phyloP scores from a whole-genome alignment of 2,797 vertebrate species.

The Chloroceryle inda region DNA sequence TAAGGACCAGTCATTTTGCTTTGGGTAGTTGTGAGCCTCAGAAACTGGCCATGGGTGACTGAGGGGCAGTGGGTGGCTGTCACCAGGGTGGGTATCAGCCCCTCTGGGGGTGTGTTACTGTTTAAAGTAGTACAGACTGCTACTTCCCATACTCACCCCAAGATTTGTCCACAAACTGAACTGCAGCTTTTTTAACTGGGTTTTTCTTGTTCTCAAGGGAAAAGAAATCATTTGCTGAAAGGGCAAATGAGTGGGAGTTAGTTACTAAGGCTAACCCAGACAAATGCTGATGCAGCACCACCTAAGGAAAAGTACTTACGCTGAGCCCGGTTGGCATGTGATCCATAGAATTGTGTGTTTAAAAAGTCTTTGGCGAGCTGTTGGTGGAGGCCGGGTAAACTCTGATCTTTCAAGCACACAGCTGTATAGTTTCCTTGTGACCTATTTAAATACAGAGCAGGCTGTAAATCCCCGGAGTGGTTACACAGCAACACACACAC shows the following conservation, averaged over 20 bases:
- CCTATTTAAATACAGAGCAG: slow-evolving; percentile 47
- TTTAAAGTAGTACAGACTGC: neutral
- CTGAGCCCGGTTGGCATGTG: slow-evolving; percentile 82
- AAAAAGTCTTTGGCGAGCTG: slow-evolving; percentile 86
- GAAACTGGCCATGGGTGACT: too few species aligned
- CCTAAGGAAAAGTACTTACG: slow-evolving; percentile 77
- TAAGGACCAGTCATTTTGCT: too few species aligned
- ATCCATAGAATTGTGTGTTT: slow-evolving; percentile 85
- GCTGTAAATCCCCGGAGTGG: neutral
- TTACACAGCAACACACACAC: neutral
- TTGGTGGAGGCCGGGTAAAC: slow-evolving; percentile 74
- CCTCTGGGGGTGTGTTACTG: too few species aligned
- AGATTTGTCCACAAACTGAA: slow-evolving; percentile 86
- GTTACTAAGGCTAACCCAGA: neutral
- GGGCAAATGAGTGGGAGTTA: neutral
- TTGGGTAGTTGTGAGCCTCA: too few species aligned
- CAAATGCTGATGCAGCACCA: neutral
- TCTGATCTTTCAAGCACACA: slow-evolving; percentile 75
- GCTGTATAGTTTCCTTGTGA: slow-evolving; percentile 82
- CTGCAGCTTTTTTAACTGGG: slow-evolving; percentile 83
- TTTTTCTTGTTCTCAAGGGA: slow-evolving; percentile 89
- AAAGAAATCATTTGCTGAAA: slow-evolving; percentile 88
- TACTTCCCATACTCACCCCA: slow-evolving; percentile 85
- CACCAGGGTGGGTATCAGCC: too few species aligned
- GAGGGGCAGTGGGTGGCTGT: too few species aligned